Evolutionary conservation across 2,888 invertebrate species (phyloP).

Genomic region (Portevinia maculata): DNA sequence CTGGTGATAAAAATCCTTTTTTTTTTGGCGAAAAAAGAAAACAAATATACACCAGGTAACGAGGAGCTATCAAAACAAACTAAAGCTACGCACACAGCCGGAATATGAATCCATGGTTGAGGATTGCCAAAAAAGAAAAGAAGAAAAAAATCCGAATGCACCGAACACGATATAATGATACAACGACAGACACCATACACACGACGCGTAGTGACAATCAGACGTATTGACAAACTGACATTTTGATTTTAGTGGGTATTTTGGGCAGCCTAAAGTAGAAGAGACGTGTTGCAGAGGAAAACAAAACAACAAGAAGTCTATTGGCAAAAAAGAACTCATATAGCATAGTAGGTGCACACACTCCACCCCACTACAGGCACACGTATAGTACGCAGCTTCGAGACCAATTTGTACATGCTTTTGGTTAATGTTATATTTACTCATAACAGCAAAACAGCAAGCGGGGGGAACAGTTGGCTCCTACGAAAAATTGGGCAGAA

Average conservation of each 20-base stretch:
- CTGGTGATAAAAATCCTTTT: not conserved
- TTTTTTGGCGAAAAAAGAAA: conserved; percentile 42
- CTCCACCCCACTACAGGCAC: conserved; percentile 14
- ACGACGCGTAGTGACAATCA: conserved; percentile 25
- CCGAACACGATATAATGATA: conserved; percentile 65
- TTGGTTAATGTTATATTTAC: conserved; percentile 69
- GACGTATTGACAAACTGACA: conserved; percentile 36
- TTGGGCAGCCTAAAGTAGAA: conserved; percentile 13
- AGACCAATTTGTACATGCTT: conserved; percentile 66
- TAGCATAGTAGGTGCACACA: conserved; percentile 26
- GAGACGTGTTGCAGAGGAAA: conserved; percentile 21
- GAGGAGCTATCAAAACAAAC: conserved; percentile 66
- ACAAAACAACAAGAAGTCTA: conserved; percentile 32
- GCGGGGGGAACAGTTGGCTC: conserved; percentile 8
- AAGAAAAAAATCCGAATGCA: no score
- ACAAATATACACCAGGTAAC: conserved; percentile 65
- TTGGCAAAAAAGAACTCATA: conserved; percentile 34
- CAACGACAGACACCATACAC: conserved; percentile 42
- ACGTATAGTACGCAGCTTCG: conserved; percentile 55
- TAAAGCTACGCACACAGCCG: conserved; percentile 69
- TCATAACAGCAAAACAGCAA: conserved; percentile 16
- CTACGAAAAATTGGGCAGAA: conserved; percentile 6
- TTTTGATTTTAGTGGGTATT: conserved; percentile 17
- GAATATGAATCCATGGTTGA: conserved; percentile 24
- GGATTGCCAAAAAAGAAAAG: conserved; percentile 55